Evolutionary conservation across 2,797 vertebrate genomes (phyloP).

Genomic region (Alauda arvensis): DNA sequence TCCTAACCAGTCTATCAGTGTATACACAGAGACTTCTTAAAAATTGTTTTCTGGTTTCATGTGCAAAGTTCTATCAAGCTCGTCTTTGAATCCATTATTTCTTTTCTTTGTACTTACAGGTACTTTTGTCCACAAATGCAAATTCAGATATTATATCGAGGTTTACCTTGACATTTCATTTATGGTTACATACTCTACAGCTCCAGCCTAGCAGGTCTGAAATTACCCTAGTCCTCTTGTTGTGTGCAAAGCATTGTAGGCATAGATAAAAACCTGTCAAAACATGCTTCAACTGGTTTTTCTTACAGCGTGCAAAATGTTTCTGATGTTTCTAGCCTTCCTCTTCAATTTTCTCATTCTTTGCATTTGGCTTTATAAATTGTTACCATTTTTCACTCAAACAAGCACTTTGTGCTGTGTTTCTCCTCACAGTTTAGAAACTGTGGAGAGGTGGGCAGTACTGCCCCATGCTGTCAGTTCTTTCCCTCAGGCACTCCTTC

Average conservation of each 20-base stretch:
- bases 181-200: not conserved
- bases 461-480: fast-evolving
- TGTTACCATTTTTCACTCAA: not conserved
- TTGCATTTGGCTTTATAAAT: not conserved
- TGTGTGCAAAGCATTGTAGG: not conserved
- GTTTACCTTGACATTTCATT: constrained; percentile 12
- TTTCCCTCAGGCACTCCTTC: not conserved
- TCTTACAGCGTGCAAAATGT: not conserved
- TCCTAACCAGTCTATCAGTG: not conserved
- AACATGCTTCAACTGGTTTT: not conserved
- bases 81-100: not conserved
- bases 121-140: not conserved
- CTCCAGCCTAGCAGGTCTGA: not conserved
- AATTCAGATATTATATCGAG: not conserved
- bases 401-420: not conserved
- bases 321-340: not conserved
- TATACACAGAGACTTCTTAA: not conserved
- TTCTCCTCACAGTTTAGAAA: not conserved
- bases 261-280: not conserved
- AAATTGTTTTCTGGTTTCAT: not conserved
- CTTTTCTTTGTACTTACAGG: not conserved
- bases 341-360: not conserved
- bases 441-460: not conserved
- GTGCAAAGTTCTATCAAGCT: not conserved
- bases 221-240: not conserved